phyloP scores from a whole-genome alignment of 2,113 vertebrate genomes.

The Neolamprologus devosi region DNA sequence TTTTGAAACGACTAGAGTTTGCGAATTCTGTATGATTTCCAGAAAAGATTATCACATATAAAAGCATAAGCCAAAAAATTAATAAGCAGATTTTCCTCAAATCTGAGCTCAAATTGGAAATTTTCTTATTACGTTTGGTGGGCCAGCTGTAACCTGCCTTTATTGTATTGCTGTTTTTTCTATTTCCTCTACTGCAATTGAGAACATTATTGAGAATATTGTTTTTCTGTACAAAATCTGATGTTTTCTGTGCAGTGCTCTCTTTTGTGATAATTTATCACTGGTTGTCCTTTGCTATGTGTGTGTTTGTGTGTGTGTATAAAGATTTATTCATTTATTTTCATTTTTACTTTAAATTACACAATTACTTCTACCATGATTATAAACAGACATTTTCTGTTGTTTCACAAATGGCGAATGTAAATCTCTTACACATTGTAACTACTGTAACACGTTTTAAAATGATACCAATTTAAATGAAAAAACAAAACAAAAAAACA shows the following conservation, averaged over 20 bases:
- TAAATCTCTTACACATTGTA: not conserved
- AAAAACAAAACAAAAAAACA: not conserved
- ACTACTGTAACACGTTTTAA: not conserved
- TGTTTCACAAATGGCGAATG: not conserved
- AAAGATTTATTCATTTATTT: not conserved
- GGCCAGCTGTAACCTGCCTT: slow-evolving; percentile 28
- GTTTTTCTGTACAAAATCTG: not conserved
- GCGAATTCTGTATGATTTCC: not conserved
- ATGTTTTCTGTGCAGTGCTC: not conserved
- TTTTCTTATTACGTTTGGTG: slow-evolving; percentile 8
- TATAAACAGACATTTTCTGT: not conserved
- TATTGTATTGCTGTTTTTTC: slow-evolving; percentile 9
- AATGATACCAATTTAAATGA: not conserved
- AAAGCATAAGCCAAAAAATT: not conserved
- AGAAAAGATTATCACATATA: slow-evolving; percentile 1
- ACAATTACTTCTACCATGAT: not conserved
- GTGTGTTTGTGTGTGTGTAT: not conserved
- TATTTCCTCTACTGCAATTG: not conserved
- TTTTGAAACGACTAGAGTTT: not conserved
- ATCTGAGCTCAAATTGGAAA: not conserved
- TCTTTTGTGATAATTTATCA: not conserved
- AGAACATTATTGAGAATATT: not conserved
- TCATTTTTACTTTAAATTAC: not conserved
- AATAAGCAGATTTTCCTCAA: slow-evolving; percentile 1
- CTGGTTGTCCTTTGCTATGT: not conserved